phyloP scores from a whole-genome alignment of 1,140 invertebrate species.

The Oryzaephilus surinamensis region DNA sequence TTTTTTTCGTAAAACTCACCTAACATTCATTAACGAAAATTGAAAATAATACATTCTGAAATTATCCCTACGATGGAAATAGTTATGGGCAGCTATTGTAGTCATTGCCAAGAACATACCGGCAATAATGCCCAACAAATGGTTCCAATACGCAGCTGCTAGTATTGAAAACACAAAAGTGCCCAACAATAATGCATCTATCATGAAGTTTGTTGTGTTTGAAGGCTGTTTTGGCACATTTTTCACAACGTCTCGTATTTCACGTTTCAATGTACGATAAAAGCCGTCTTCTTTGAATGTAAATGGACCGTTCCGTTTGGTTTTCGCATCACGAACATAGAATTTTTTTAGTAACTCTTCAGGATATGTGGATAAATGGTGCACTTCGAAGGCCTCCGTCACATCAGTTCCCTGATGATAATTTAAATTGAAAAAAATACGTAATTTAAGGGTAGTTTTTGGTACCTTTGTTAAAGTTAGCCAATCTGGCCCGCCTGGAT shows the following conservation, averaged over 20 bases:
- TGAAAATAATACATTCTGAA: conserved; percentile 76
- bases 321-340: conserved; percentile 43
- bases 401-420: conserved; percentile 52
- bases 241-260: conserved; percentile 35
- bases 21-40: conserved; percentile 51
- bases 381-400: conserved; percentile 58
- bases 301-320: conserved; percentile 46
- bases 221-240: conserved; percentile 27
- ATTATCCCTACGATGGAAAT: conserved; percentile 66
- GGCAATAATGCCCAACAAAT: conserved; percentile 34
- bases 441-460: background rate
- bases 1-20: conserved; percentile 40
- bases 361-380: conserved; percentile 43
- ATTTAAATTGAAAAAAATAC: background rate
- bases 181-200: conserved; percentile 41
- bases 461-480: conserved; percentile 37
- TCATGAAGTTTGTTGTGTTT: conserved; percentile 39
- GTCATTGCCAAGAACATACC: conserved; percentile 46
- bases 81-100: conserved; percentile 60
- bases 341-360: conserved; percentile 47
- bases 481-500: conserved; percentile 73
- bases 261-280: conserved; percentile 50
- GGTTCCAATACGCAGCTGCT: conserved; percentile 39
- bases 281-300: conserved; percentile 57
- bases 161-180: conserved; percentile 42